Conservation (phyloP, 2,888 invertebrate species). For the Sicus ferrugineus region DNA sequence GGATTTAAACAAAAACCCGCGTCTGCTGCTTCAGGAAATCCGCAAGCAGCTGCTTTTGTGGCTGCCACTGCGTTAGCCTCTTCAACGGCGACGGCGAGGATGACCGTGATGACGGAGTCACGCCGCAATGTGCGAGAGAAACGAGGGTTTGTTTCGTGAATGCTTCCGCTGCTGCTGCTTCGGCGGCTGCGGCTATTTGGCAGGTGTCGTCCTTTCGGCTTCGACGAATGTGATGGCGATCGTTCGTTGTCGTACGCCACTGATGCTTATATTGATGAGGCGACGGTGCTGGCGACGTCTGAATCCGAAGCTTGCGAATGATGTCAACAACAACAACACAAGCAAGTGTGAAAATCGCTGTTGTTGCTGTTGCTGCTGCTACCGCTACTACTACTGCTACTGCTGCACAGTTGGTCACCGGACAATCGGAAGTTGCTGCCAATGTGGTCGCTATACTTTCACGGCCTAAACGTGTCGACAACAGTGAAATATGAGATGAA, state of each 20-base stretch:
- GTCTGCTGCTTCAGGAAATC: constrained; percentile 1
- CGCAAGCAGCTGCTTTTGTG: constrained; percentile 27
- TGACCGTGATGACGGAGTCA: constrained; percentile 15
- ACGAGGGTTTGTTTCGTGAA: constrained; percentile 19
- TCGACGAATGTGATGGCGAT: constrained; percentile 9
- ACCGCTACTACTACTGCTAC: constrained; percentile 34
- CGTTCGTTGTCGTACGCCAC: constrained; percentile 1
- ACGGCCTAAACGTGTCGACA: constrained; percentile 47
- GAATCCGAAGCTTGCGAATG: constrained; percentile 29
- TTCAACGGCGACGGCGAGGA: constrained; percentile 7
- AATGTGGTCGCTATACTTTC: constrained; percentile 33
- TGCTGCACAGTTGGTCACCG: constrained; percentile 33
- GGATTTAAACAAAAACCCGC: constrained; percentile 14
- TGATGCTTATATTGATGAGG: too few species aligned
- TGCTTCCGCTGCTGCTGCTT: constrained; percentile 41
- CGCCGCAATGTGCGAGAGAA: neutral
- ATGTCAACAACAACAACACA: constrained; percentile 37
- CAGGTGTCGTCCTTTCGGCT: constrained; percentile 33
- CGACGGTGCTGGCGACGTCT: neutral
- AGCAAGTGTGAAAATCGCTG: constrained; percentile 35
- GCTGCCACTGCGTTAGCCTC: constrained; percentile 23
- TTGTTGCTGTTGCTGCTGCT: constrained; percentile 35
- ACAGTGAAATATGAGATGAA: constrained; percentile 55
- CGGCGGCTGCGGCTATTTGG: constrained; percentile 38
- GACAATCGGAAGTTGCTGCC: constrained; percentile 35